A percentile compares a stretch with the other conserved stretches of the same genome.
These are phyloP conservation scores for Saccostrea echinata DNA, from an alignment of 1,140 invertebrate genomes.

Conservation along the genomic window DNA sequence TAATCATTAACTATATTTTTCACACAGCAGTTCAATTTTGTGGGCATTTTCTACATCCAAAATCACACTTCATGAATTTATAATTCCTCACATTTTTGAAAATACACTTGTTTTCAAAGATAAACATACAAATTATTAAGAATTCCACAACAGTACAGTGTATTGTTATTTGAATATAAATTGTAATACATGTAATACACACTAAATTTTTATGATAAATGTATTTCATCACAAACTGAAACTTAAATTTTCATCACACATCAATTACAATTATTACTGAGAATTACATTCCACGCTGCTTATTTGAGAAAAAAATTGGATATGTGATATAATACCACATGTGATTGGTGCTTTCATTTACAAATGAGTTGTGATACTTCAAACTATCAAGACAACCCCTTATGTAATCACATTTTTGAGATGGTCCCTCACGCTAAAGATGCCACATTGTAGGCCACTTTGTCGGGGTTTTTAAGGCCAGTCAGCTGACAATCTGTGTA, in stretches of 20 bases:
- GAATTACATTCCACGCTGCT: too few species aligned
- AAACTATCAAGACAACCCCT: slow-evolving; percentile 4
- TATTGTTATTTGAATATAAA: too few species aligned
- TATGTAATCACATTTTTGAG: not conserved
- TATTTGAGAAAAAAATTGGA: too few species aligned
- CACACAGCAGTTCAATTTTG: not conserved
- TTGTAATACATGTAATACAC: too few species aligned
- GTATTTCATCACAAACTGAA: too few species aligned
- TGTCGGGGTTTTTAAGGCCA: slow-evolving; percentile 64
- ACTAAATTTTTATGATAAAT: too few species aligned
- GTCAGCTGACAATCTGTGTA: slow-evolving; percentile 87
- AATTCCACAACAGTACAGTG: too few species aligned
- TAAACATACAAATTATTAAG: too few species aligned
- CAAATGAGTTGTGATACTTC: not conserved
- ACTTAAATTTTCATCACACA: too few species aligned
- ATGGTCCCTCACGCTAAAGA: not conserved
- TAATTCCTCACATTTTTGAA: not conserved
- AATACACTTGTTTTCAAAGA: too few species aligned
- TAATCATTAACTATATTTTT: not conserved
- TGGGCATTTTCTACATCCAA: not conserved
- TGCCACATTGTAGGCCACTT: slow-evolving; percentile 48
- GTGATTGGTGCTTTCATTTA: not conserved
- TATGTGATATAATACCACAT: not conserved
- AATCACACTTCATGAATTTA: not conserved
- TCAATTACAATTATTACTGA: too few species aligned